Base-by-base conservation (phyloP, 2,888 invertebrate genomes). In the Drosophila seclusa region DNA sequence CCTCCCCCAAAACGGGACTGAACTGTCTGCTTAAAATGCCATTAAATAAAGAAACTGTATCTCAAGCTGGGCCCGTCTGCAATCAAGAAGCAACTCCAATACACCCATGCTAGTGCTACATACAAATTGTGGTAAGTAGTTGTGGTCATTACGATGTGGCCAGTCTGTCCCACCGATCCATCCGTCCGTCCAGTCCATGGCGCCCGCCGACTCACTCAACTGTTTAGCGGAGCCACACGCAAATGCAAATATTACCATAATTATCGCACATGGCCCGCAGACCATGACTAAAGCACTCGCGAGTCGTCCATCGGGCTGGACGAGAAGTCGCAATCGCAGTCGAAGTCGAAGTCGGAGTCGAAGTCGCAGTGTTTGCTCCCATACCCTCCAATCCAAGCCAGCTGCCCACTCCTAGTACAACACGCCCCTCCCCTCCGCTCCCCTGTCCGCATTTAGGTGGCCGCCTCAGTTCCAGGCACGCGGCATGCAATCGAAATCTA, bases 201-300 rank as follows among this genome's bases (percentile, higher is more conserved):
- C 89, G 87, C 89, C 89, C 87, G 77, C 76, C 89, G 73, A 76
- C 77, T 87, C 87, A 87, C 87, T 87, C 87, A 89, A 87, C 87
- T 89, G 87, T 87, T 89, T 83, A 87, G 83, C 87, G 89, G 81
- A 87, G 87, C 87, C 87, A 87, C 87, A 87, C 89, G 87, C 87
- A 87, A 87, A 89, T 87, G 87, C 89, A 89, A 87, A 87, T 89
- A 87, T 87, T 87, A 87, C 87, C 87, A 87, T 87, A 87, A 87
- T 87, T 87, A 87, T 87, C 87, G 89, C 87, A 87, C 87, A 81
- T 78, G 86, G 72, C 78, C 81, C 85, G 61, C 85, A 87, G 87
- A 87, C 89, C 87, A 87, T 87, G 87, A 87, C 87, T 76, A 89
- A 89, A 87, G 83, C 85, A 84, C 84, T 89, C 79, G 88, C 87